These are phyloP conservation scores for Excalfactoria chinensis DNA, from an alignment of 2,113 vertebrate species.

Conservation along the genomic window DNA sequence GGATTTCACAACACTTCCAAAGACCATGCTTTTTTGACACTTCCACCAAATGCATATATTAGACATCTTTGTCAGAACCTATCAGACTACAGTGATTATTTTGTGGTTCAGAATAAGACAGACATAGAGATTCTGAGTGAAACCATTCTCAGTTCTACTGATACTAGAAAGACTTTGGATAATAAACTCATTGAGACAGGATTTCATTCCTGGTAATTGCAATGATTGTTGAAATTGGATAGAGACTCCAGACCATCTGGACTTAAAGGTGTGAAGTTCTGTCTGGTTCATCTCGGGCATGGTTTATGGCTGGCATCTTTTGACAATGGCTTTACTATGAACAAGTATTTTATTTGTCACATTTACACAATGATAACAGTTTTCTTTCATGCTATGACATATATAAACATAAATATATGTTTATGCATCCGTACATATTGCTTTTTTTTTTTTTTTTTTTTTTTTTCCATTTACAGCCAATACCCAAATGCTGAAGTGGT, in stretches of 20 bases:
- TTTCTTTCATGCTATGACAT: neutral
- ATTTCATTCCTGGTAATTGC: neutral
- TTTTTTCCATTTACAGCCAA: constrained; percentile 80
- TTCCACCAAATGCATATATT: neutral
- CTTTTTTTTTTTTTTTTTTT: neutral
- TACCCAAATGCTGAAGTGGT: constrained; percentile 94
- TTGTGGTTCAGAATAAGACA: neutral
- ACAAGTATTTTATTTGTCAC: neutral
- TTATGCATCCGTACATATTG: neutral
- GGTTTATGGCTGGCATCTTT: neutral
- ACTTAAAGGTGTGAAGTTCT: neutral
- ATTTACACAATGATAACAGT: neutral
- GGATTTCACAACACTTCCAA: neutral
- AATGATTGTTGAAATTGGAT: neutral
- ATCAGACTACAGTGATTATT: neutral
- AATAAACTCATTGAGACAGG: neutral
- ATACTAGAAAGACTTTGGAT: neutral
- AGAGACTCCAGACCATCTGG: neutral
- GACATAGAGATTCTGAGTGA: neutral
- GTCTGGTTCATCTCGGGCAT: accelerated
- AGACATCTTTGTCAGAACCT: neutral
- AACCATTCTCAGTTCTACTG: neutral
- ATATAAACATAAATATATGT: accelerated
- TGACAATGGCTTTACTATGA: neutral
- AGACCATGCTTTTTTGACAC: neutral